Percentiles rank a stretch among this genome's conserved stretches.
phyloP scores from a whole-genome alignment of 2,797 vertebrate species.

The Falco rusticolus region DNA sequence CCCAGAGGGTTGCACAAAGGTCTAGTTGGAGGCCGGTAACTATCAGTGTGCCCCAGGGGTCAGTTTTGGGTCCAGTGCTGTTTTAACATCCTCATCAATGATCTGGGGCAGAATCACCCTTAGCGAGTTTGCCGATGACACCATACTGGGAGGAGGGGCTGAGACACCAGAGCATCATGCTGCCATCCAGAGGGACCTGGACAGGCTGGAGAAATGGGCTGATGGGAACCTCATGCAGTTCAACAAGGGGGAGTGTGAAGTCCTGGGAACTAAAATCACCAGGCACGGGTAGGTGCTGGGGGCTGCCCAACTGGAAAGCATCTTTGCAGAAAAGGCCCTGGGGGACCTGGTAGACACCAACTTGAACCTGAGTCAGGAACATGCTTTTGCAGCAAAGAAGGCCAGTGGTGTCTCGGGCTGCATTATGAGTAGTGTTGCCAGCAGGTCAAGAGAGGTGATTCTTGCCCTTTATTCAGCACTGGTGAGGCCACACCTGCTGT shows the following conservation, averaged over 20 bases:
- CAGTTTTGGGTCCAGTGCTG: accelerated
- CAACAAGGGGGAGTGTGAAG: background rate
- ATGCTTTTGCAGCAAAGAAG: background rate
- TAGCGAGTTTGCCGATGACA: too few relatives aligned
- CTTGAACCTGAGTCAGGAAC: accelerated
- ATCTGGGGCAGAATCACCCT: accelerated
- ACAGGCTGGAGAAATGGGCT: background rate
- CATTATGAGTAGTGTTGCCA: accelerated
- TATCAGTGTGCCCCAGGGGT: too few relatives aligned
- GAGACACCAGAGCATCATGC: too few relatives aligned
- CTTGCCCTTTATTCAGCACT: too few relatives aligned
- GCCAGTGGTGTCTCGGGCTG: accelerated
- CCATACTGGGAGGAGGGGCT: background rate
- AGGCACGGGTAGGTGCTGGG: background rate
- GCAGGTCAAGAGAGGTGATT: background rate
- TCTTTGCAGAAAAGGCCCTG: too few relatives aligned
- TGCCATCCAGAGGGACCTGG: background rate
- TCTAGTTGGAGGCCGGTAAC: background rate
- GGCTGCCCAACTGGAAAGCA: too few relatives aligned
- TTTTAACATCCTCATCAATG: accelerated
- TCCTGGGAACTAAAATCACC: too few relatives aligned
- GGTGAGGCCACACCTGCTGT: background rate
- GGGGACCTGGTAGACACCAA: too few relatives aligned
- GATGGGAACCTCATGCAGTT: background rate
- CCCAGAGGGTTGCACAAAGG: too few relatives aligned